Evolutionary conservation across 2,797 vertebrate genomes (phyloP), one percentile per base, ranked within the genome.

Genomic region (Fringilla coelebs): DNA sequence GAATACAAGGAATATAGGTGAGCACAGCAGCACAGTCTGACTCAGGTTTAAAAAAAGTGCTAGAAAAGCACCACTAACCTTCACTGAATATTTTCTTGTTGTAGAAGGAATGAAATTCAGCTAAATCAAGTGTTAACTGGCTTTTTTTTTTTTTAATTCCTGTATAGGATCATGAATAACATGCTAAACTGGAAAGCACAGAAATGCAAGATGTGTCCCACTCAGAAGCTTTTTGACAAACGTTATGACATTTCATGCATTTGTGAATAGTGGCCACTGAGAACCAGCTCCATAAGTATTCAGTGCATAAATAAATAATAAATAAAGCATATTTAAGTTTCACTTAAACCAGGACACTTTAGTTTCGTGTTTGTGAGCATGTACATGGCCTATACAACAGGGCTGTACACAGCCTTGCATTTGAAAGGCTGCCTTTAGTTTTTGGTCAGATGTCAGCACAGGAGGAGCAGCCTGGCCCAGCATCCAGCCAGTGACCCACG

Each of bases 391-490:
- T 32, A 1, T 20, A 52, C 17, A 81, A 40, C 10, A 54, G 7
- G 29, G 34, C 34, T 6, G 0, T 55, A 40, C 3, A 9, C 36
- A 7, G 2, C 12, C 38, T 34, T 4, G 6, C 28, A 65, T 68
- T 80, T 72, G 29, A 77, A 77, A 86, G 61, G 54, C 34, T 63
- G 32, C 34, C 29, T 63, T 31, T 3, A 25, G 43, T 9, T 40
- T 85, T 72, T 1, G 3, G 70, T 40, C 15, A 60, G 73, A 32
- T 1, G 0, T n/a, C 7, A 8, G 31, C 25, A 62, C 0, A 77
- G 55, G 49, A 85, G 26, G 3, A 78, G 45, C 62, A 57, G 66
- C 26, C 18, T 1, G 1, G 32, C 38, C 5, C 1, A 57, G 49
- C 36, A 90, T 10, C 38, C 49, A 90, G 38, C 8, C 0, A 0